These are phyloP conservation scores for Pipistrellus nathusii DNA, from an alignment of 2,797 vertebrate genomes.

Conservation along the genomic window DNA sequence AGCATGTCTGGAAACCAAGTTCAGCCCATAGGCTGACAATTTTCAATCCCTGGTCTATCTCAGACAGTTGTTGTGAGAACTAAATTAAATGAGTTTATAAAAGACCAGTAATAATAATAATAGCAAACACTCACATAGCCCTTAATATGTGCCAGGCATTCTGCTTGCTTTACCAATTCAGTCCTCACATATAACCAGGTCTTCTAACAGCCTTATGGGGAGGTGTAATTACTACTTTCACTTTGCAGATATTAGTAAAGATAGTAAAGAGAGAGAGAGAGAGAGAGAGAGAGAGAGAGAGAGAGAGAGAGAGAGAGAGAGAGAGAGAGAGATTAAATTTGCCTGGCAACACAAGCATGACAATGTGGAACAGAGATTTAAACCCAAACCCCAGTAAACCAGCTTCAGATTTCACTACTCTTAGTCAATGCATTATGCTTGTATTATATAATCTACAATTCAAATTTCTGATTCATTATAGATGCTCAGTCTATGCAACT, in stretches of 20 bases:
- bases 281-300: neutral
- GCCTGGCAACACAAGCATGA: neutral
- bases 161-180: neutral
- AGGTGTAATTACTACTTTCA: neutral
- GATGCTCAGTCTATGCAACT: neutral
- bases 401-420: neutral
- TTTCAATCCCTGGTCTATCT: neutral
- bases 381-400: neutral
- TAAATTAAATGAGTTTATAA: constrained; percentile 13
- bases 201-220: neutral
- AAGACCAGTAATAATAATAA: neutral
- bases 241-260: neutral
- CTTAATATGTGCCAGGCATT: neutral
- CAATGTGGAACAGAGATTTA: neutral
- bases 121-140: neutral
- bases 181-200: neutral
- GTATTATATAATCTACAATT: neutral
- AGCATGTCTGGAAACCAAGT: neutral
- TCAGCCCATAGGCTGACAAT: neutral
- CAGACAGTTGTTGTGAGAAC: neutral
- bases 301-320: constrained; percentile 17
- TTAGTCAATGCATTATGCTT: neutral
- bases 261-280: neutral
- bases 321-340: neutral
- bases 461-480: neutral